Percentiles rank a stretch among this genome's conserved stretches.
Evolutionary conservation across 2,797 vertebrate genomes (phyloP).

Genomic region (Lycodopsis pacificus): DNA sequence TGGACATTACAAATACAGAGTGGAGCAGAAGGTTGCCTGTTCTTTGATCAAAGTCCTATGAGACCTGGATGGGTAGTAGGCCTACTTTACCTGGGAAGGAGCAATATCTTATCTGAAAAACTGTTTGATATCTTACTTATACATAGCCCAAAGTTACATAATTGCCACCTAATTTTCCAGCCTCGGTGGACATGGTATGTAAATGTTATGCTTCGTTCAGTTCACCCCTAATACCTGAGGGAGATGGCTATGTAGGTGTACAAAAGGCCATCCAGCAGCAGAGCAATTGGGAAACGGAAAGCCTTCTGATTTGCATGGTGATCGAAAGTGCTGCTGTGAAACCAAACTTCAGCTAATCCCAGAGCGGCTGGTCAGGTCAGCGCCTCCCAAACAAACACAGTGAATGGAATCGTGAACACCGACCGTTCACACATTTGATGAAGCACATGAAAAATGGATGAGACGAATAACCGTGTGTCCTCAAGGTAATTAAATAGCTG

Average conservation of each 20-base stretch:
- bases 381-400: constrained; percentile 48
- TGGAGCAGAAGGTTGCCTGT: constrained; percentile 51
- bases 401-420: constrained; percentile 25
- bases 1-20: constrained; percentile 60
- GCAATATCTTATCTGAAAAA: constrained; percentile 50
- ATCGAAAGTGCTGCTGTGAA: constrained; percentile 48
- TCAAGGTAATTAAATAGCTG: constrained; percentile 17
- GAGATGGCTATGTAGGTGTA: constrained; percentile 59
- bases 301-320: constrained; percentile 71
- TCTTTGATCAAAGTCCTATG: constrained; percentile 69
- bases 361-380: constrained; percentile 34
- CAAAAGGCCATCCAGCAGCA: constrained; percentile 62
- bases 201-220: constrained; percentile 64
- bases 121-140: constrained; percentile 61
- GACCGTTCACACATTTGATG: constrained; percentile 24
- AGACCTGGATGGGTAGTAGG: constrained; percentile 52
- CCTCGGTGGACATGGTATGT: constrained; percentile 60
- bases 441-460: constrained; percentile 38
- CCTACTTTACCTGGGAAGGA: constrained; percentile 31
- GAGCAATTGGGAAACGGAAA: constrained; percentile 44
- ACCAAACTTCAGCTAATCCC: constrained; percentile 62
- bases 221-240: constrained; percentile 65
- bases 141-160: constrained; percentile 47
- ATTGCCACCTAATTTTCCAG: constrained; percentile 71
- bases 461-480: neutral